phyloP scores from a whole-genome alignment of 1,140 invertebrate species.

The Macrocentrus cingulum region DNA sequence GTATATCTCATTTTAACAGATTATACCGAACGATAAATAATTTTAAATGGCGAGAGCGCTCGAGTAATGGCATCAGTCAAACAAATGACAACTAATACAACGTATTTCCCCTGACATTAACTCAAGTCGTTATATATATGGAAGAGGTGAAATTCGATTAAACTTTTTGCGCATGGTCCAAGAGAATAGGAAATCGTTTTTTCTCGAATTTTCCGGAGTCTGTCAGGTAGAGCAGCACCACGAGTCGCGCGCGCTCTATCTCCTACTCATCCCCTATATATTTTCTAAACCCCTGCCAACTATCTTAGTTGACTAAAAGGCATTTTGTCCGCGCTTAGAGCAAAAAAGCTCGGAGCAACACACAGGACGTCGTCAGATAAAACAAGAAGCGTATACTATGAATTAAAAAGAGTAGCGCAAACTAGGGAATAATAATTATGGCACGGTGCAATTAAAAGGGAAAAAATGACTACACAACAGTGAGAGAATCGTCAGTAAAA shows the following conservation, averaged over 20 bases:
- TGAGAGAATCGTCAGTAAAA: conserved; percentile 26
- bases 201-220: conserved; percentile 51
- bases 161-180: conserved; percentile 53
- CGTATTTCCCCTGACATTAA: neutral
- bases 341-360: conserved; percentile 7
- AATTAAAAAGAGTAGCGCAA: conserved; percentile 2
- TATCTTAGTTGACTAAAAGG: conserved; percentile 13
- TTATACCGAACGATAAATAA: no score
- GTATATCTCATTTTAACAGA: no score
- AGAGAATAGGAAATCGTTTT: conserved; percentile 45
- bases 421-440: conserved; percentile 4
- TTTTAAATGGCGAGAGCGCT: neutral
- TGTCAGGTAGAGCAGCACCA: conserved; percentile 54
- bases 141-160: conserved; percentile 51
- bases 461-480: conserved; percentile 12
- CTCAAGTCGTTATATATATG: neutral
- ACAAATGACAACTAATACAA: no score
- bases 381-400: conserved; percentile 2
- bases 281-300: neutral
- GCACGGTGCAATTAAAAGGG: neutral
- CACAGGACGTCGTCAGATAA: neutral
- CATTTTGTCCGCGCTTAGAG: conserved; percentile 19
- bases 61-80: neutral
- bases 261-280: conserved; percentile 29
- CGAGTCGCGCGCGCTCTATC: conserved; percentile 5